Percentiles rank a stretch among this genome's conserved stretches.
Conservation (phyloP, 2,113 vertebrate genomes). For the Mustela nigripes region DNA sequence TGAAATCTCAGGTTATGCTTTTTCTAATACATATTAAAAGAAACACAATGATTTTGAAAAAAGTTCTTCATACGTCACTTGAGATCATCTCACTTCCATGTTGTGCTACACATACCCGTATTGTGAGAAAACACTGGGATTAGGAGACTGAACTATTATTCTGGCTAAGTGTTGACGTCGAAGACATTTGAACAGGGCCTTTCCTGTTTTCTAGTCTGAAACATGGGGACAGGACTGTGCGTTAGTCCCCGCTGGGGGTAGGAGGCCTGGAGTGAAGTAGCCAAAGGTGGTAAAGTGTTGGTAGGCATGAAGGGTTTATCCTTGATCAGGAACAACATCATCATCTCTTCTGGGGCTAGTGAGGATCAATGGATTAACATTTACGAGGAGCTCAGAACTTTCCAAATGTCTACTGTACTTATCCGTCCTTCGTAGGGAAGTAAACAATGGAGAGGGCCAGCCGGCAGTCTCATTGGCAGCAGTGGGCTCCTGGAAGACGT, state of each 20-base stretch:
- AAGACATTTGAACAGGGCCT: not conserved
- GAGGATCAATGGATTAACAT: not conserved
- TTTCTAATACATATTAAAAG: not conserved
- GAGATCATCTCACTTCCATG: not conserved
- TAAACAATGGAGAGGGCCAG: not conserved
- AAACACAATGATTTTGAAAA: not conserved
- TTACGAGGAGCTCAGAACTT: not conserved
- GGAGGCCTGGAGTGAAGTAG: not conserved
- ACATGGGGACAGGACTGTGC: not conserved
- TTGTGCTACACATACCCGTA: not conserved
- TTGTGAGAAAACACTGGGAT: constrained; percentile 3
- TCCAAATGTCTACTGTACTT: not conserved
- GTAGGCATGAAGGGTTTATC: not conserved
- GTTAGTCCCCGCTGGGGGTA: fast-evolving
- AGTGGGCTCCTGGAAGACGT: not conserved
- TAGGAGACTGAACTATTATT: not conserved
- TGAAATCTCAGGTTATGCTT: not conserved
- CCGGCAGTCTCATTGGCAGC: not conserved
- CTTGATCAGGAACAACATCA: not conserved
- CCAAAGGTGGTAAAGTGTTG: not conserved
- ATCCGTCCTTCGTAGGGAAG: not conserved
- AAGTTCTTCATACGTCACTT: not conserved
- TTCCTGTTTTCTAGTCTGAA: not conserved
- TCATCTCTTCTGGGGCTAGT: not conserved
- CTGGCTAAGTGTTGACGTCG: not conserved